Conservation (phyloP, 35 echinoderm and acorn worm species). For the Ptychodera flava region DNA sequence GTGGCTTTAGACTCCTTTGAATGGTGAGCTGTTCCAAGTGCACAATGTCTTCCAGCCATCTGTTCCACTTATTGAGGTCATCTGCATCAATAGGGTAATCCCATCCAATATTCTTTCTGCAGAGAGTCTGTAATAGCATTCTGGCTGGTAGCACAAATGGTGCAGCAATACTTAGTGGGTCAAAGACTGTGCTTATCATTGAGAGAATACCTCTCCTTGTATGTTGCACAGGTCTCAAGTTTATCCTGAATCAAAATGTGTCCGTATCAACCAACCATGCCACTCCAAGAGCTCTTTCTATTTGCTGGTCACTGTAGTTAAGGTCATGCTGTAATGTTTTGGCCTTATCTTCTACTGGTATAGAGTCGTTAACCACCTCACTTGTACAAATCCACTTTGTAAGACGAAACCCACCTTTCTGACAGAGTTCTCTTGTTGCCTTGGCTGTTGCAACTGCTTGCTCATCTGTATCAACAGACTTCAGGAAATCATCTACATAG, state of each 20-base stretch:
- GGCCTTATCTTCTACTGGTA: neutral
- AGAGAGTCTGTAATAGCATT: neutral
- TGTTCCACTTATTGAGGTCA: too few species aligned
- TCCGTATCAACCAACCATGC: constrained; percentile 5
- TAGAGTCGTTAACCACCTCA: neutral
- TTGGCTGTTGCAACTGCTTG: neutral
- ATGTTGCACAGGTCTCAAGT: neutral
- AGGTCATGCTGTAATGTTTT: neutral
- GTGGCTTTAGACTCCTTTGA: constrained; percentile 18
- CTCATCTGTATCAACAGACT: neutral
- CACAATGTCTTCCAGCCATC: too few species aligned
- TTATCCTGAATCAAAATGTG: constrained; percentile 1
- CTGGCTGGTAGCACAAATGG: neutral
- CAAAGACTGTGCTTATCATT: neutral
- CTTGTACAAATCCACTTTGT: neutral
- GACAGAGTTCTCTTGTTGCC: neutral
- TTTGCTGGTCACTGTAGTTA: neutral
- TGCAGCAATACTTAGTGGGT: neutral
- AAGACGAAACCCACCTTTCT: neutral
- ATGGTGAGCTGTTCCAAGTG: constrained; percentile 13
- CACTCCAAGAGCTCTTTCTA: constrained; percentile 26
- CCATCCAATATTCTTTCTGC: neutral
- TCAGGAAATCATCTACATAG: constrained; percentile 18
- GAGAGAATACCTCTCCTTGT: neutral
- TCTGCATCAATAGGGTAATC: too few species aligned